A percentile compares a stretch with the other conserved stretches of the same genome.
phyloP scores from a whole-genome alignment of 2,797 vertebrate species.

The Zalophus californianus region DNA sequence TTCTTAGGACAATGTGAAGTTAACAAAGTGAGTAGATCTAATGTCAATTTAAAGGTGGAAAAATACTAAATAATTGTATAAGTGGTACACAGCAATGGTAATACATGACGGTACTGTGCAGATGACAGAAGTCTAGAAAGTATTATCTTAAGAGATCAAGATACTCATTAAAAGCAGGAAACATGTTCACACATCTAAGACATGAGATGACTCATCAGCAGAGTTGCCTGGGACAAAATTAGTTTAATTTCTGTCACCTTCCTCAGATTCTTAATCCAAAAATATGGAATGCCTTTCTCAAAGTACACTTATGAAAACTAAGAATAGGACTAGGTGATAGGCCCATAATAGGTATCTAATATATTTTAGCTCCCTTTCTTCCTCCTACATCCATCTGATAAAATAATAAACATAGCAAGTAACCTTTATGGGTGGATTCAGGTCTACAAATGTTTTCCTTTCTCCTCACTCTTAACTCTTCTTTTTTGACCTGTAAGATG shows the following conservation, averaged over 20 bases:
- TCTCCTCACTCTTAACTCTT: neutral
- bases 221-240: neutral
- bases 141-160: neutral
- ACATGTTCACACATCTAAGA: neutral
- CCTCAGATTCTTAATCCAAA: neutral
- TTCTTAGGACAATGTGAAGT: neutral
- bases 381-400: neutral
- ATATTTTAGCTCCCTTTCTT: neutral
- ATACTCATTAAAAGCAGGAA: neutral
- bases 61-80: neutral
- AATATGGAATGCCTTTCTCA: neutral
- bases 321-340: neutral
- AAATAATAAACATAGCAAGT: neutral
- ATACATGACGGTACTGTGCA: neutral
- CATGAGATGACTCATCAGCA: neutral
- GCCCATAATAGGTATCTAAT: neutral
- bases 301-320: neutral
- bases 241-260: neutral
- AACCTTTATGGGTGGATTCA: neutral
- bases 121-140: neutral
- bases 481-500: neutral
- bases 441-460: neutral
- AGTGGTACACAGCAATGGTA: neutral
- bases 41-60: neutral
- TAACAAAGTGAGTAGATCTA: neutral